These are phyloP conservation scores for Anastatus disparis DNA, from an alignment of 1,140 invertebrate species.

Conservation along the genomic window DNA sequence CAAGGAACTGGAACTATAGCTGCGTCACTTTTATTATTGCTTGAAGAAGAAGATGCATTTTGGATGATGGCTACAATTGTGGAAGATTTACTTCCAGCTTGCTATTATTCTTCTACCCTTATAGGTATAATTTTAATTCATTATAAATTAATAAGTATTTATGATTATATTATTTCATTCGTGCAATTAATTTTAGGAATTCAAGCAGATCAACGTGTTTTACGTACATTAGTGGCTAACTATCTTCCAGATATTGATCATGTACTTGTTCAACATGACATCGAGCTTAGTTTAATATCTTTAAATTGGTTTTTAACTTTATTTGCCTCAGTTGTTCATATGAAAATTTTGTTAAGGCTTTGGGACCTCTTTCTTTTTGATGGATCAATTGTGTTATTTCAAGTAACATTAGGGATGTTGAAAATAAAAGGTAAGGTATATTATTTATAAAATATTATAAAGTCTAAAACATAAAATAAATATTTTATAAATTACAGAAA, in stretches of 20 bases:
- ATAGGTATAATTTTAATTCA: conserved; percentile 72
- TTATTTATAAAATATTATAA: neutral
- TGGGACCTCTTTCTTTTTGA: conserved; percentile 98
- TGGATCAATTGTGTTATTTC: conserved; percentile 96
- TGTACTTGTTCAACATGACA: conserved; percentile 91
- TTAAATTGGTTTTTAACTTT: conserved; percentile 98
- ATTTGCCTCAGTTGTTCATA: conserved; percentile 98
- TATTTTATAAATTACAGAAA: conserved; percentile 69
- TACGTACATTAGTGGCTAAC: conserved; percentile 88
- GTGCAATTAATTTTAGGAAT: conserved; percentile 68
- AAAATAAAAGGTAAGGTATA: conserved; percentile 80
- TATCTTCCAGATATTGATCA: conserved; percentile 91
- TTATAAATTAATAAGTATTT: conserved; percentile 3
- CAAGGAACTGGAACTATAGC: conserved; percentile 97
- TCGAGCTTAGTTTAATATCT: conserved; percentile 95
- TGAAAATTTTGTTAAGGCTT: conserved; percentile 92
- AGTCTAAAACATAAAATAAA: neutral
- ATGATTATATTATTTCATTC: conserved; percentile 2
- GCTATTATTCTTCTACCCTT: conserved; percentile 96
- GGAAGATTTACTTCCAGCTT: conserved; percentile 96
- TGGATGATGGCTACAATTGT: conserved; percentile 99
- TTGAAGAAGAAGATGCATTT: conserved; percentile 99
- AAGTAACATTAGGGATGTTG: conserved; percentile 93
- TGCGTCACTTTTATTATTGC: conserved; percentile 91
- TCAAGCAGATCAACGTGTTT: conserved; percentile 93